phyloP scores from a whole-genome alignment of 2,888 invertebrate genomes.

The Plemyria rubiginata region DNA sequence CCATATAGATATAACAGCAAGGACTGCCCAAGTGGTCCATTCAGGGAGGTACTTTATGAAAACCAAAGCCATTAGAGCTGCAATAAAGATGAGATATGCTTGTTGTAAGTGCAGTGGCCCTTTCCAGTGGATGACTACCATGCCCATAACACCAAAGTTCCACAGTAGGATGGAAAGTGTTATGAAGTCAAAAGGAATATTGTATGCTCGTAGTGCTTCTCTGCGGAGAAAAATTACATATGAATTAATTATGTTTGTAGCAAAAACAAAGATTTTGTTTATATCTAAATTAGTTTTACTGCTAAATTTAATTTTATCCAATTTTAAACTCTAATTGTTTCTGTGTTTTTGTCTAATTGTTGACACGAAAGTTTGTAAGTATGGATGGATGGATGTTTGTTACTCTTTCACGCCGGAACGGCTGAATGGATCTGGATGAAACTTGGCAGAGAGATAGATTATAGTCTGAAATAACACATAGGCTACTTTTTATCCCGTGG shows the following conservation, averaged over 20 bases:
- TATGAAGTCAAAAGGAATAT: slow-evolving; percentile 97
- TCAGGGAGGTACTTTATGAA: slow-evolving; percentile 99
- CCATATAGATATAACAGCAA: slow-evolving; percentile 99
- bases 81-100: slow-evolving; percentile 98
- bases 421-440: too few species aligned
- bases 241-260: not conserved
- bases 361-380: too few species aligned
- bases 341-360: too few species aligned
- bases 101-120: slow-evolving; percentile 97
- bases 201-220: slow-evolving; percentile 96
- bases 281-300: not conserved
- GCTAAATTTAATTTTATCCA: not conserved
- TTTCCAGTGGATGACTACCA: slow-evolving; percentile 99
- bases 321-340: too few species aligned
- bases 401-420: too few species aligned
- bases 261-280: not conserved
- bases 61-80: slow-evolving; percentile 98
- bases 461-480: too few species aligned
- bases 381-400: too few species aligned
- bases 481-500: too few species aligned
- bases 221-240: slow-evolving; percentile 69
- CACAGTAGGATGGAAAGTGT: slow-evolving; percentile 95
- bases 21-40: slow-evolving; percentile 99
- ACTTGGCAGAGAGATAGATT: too few species aligned
- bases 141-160: slow-evolving; percentile 99